Base-by-base conservation (phyloP, 2,113 vertebrate genomes). In the Bombycilla garrulus region DNA sequence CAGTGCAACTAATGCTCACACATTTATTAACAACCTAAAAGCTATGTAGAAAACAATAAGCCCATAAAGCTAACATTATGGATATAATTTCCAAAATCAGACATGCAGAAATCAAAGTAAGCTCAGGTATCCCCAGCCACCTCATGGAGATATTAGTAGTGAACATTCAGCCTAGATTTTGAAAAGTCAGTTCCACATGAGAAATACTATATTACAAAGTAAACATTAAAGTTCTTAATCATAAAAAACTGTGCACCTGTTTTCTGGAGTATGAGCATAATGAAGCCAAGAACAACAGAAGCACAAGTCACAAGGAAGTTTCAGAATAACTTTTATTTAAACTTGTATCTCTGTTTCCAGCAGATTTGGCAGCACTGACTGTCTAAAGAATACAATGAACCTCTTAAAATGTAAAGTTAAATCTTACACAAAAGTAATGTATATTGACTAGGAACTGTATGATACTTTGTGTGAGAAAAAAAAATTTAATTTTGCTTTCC, bases 261-360 rank as follows among this genome's bases (percentile, higher is more conserved):
- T 94, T 96, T 70, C 85, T 96, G 69, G 73, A 90, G 50, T 36
- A 90, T 9, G 28, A 82, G n/a, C 28, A 48, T 50, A 91, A 84
- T 0, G 20, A 93, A 86, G 85, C 93, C 92, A 94, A 94, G 58
- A 93, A 91, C 60, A 95, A 95, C 66, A 95, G 91, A 94, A 95
- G 85, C 51, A 93, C 71, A 93, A 96, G 62, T 89, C 93, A 5
- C 45, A 82, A 76, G 53, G 53, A 71, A 70, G 78, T 94, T 97
- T 95, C 50, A 90, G 81, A 83, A 56, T 53, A 67, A 70, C 36
- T 85, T 96, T 97, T 96, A 97, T 97, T 97, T 90, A 58, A 92
- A 93, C 29, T 88, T 65, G 10, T 48, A 60, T 85, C 45, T 88
- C 76, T 88, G 50, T 82, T 95, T 94, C 81, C 93, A 94, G 66